Conservation (phyloP, 2,888 invertebrate genomes). For the Apodemia arnacis region DNA sequence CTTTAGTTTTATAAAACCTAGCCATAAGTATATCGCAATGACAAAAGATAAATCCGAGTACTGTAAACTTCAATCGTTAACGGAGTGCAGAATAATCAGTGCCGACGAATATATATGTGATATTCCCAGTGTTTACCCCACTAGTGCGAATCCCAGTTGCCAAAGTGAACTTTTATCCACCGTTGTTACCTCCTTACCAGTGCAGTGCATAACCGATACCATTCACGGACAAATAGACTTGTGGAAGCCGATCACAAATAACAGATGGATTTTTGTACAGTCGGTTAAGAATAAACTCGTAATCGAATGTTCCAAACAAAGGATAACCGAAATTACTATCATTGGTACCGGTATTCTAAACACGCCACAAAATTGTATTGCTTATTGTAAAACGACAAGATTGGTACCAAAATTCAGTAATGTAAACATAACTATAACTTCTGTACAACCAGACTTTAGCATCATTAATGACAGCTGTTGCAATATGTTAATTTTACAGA, state of each 20-base stretch:
- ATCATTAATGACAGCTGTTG: too few relatives aligned
- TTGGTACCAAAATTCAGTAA: not conserved
- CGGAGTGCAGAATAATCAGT: too few relatives aligned
- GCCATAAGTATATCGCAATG: too few relatives aligned
- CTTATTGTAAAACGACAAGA: not conserved
- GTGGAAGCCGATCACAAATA: not conserved
- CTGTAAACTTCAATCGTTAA: too few relatives aligned
- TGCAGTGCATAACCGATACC: slow-evolving; percentile 31
- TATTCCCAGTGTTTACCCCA: slow-evolving; percentile 23
- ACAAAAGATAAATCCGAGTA: too few relatives aligned
- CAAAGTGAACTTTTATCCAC: slow-evolving; percentile 52
- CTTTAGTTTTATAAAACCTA: too few relatives aligned
- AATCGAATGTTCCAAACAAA: not conserved
- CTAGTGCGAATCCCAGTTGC: slow-evolving; percentile 31
- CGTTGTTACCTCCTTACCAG: slow-evolving; percentile 10
- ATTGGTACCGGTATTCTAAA: slow-evolving; percentile 14
- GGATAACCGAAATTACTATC: not conserved
- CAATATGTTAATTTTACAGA: too few relatives aligned
- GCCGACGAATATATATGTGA: not conserved
- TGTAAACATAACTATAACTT: too few relatives aligned
- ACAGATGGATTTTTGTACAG: slow-evolving; percentile 5
- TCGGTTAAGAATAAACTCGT: not conserved
- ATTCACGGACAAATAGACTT: slow-evolving; percentile 21
- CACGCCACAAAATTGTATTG: not conserved
- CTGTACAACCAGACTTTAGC: too few relatives aligned